phyloP scores from a whole-genome alignment of 2,888 invertebrate species.

The Cephus sareptanus region DNA sequence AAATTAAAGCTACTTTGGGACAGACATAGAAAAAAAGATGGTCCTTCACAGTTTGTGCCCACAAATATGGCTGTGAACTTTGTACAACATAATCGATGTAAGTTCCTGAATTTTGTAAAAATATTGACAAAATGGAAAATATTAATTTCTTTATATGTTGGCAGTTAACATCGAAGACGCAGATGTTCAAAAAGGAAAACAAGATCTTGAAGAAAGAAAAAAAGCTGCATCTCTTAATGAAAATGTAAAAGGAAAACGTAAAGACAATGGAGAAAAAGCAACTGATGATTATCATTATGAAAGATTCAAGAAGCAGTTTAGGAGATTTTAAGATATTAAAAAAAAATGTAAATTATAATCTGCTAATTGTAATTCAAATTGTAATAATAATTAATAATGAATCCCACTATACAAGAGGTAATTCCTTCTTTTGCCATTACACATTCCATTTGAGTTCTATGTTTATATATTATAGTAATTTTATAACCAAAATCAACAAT shows the following conservation, averaged over 20 bases:
- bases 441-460: neutral
- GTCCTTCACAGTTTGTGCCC: constrained; percentile 94
- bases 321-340: constrained; percentile 74
- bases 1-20: constrained; percentile 93
- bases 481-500: neutral
- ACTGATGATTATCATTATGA: constrained; percentile 98
- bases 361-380: neutral
- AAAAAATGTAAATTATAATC: neutral
- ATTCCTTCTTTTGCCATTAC: neutral
- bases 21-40: constrained; percentile 90
- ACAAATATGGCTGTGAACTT: constrained; percentile 99
- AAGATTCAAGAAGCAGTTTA: constrained; percentile 95
- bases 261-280: constrained; percentile 87
- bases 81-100: constrained; percentile 96
- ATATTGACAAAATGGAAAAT: neutral
- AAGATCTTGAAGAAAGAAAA: constrained; percentile 69
- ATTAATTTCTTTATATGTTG: neutral
- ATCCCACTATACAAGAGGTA: neutral
- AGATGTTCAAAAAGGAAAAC: constrained; percentile 72
- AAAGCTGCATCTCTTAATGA: constrained; percentile 56
- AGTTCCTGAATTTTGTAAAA: constrained; percentile 52
- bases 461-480: neutral
- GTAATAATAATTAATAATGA: neutral
- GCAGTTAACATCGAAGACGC: constrained; percentile 87
- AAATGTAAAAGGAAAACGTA: constrained; percentile 70